Percentiles rank a stretch among this genome's conserved stretches.
Conservation (phyloP, 2,113 vertebrate species). For the Oryzias javanicus region DNA sequence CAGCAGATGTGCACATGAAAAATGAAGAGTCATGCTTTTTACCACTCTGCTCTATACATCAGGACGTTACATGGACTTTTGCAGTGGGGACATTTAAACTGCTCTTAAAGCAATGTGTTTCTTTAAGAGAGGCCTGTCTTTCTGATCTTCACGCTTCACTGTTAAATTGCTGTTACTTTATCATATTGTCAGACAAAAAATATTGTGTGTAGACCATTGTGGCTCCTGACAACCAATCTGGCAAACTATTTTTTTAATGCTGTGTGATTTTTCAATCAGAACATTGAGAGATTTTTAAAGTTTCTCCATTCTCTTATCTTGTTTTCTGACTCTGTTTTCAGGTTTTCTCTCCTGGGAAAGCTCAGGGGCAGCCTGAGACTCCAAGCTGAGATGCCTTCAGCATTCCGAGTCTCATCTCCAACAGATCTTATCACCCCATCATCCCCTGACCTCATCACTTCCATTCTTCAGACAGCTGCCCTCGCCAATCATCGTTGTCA, state of each 20-base stretch:
- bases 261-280: background rate
- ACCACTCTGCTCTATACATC: no score
- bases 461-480: slow-evolving; percentile 16
- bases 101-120: no score
- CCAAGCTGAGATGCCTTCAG: slow-evolving; percentile 3
- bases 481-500: slow-evolving; percentile 1
- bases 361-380: slow-evolving; percentile 16
- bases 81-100: no score
- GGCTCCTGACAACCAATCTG: background rate
- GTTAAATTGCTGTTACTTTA: background rate
- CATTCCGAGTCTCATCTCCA: slow-evolving; percentile 6
- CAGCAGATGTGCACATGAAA: no score
- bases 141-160: background rate
- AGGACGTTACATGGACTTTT: no score
- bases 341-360: slow-evolving; percentile 4
- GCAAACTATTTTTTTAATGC: background rate
- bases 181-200: background rate
- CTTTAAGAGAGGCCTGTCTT: background rate
- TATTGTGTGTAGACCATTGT: no score
- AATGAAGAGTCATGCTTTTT: no score
- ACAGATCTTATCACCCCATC: slow-evolving; percentile 18
- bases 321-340: slow-evolving; percentile 8
- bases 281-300: slow-evolving; percentile 1
- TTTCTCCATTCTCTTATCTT: background rate
- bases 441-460: slow-evolving; percentile 32